Percentiles rank a stretch among this genome's conserved stretches.
These are phyloP conservation scores for Sinocyclocheilus anshuiensis DNA, from an alignment of 2,113 vertebrate species.

Conservation along the genomic window DNA sequence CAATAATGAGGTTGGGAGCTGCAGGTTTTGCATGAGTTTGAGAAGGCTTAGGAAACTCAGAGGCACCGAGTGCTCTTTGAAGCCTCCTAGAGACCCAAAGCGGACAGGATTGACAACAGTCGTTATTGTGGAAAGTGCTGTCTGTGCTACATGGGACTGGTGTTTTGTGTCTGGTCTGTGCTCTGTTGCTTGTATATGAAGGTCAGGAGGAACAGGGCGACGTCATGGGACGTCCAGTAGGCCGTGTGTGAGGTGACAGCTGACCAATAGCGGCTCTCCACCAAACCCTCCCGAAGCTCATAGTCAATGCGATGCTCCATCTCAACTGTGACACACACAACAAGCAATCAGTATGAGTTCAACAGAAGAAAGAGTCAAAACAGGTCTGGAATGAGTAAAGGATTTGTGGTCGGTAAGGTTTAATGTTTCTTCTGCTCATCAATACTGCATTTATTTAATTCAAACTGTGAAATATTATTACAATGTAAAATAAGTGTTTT, in stretches of 20 bases:
- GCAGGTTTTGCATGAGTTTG: neutral
- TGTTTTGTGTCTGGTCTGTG: constrained; percentile 54
- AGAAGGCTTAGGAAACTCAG: neutral
- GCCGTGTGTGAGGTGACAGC: constrained; percentile 96
- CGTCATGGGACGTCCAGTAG: constrained; percentile 96
- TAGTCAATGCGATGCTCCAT: constrained; percentile 95
- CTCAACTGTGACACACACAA: constrained; percentile 79
- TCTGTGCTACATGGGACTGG: constrained; percentile 67
- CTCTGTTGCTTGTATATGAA: constrained; percentile 89
- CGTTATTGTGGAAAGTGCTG: neutral
- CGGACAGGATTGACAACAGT: neutral
- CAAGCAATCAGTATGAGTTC: neutral
- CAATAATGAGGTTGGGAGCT: neutral
- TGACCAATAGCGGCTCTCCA: constrained; percentile 98
- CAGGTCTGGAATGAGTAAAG: neutral
- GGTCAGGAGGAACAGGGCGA: constrained; percentile 94
- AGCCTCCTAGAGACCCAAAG: neutral
- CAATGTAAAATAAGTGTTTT: neutral
- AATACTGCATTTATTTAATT: neutral
- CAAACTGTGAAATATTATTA: neutral
- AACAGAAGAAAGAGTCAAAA: neutral
- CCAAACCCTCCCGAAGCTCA: constrained; percentile 93
- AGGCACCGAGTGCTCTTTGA: neutral
- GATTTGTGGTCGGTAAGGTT: neutral
- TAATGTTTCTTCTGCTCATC: neutral